Base-by-base conservation (phyloP, 2,888 invertebrate genomes). In the Lysandra bellargus region DNA sequence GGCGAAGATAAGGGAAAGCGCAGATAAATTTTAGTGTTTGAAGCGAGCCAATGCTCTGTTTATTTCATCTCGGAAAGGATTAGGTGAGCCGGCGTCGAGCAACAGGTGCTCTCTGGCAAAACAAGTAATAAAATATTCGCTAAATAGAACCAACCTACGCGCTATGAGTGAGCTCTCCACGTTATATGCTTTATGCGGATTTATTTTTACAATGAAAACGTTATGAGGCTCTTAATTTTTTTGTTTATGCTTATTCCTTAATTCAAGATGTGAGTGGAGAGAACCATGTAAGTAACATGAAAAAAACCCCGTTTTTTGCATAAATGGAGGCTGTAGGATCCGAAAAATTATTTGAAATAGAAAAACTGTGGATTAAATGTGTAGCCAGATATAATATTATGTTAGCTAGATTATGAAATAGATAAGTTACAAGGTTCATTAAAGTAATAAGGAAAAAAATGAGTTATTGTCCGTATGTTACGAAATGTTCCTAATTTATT, bases 1-100 rank as follows among this genome's bases (percentile, higher is more conserved):
- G 7, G 76, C 17, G 7, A 53, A 76, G 30, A 76, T 76, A 53
- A 57, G 17, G 30, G n/a, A 33, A 76, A 76, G 33, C 1, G 57
- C n/a, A 53, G 53, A 78, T 53, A 73, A 30, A 73, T 78, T 40
- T 78, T 37, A 78, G 30, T 49, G 53, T 53, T 72, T 44, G 74
- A 84, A 83, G 81, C 81, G 84, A 86, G 87, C 86, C 88, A 87
- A 89, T 88, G 88, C 88, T 89, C 89, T 91, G 90, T 91, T 91
- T 93, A 92, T 93, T 93, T 91, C 91, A 91, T 92, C 89, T 91
- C 88, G 83, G 86, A 82, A 81, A 86, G 89, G 91, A 93, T 93
- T 92, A 92, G 91, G 88, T 89, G 83, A 86, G 87, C 86, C 84
- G 87, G 85, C 89, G 86, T 86, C 87, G 88, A 86, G 86, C 93